Evolutionary conservation across 2,888 invertebrate species (phyloP), one percentile per base, ranked within the genome.

Genomic region (Sepioteuthis lessoniana): DNA sequence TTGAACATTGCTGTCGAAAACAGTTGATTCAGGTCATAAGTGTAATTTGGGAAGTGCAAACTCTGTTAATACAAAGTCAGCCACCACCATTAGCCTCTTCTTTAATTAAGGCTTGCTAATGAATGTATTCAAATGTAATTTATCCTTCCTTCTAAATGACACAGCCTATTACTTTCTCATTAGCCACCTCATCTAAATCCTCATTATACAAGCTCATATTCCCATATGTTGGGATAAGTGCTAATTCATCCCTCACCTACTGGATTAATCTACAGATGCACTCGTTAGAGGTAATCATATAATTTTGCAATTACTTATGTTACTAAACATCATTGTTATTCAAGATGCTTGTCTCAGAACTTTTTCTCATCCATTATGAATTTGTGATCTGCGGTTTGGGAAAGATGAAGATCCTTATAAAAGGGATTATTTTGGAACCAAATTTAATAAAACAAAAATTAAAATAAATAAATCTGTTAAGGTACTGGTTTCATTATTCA

Each of bases 121-220:
- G 76, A 76, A n/a, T 19, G n/a, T 76, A 76, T 76, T 76, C 76
- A 76, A 76, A 76, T 76, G 76, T n/a, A 76, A 76, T 76, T 76
- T 76, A 76, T 76, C n/a, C 19, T 76, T 76, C 76, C n/a, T n/a
- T 76, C 76, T 76, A 76, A 76, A n/a, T 35, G 76, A 76, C n/a
- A n/a, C 76, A 35, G n/a, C 76, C 76, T 76, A 76, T 76, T n/a
- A 76, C n/a, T 76, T 76, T 76, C 76, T 76, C 76, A 76, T 76
- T 76, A 76, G 76, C n/a, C 1, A n/a, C 76, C 76, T 76, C 19
- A 76, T 76, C n/a, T n/a, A n/a, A 76, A n/a, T 76, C 76, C 13
- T 76, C 76, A 76, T 16, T 35, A 76, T n/a, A 35, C n/a, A 76
- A 76, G n/a, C 76, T 16, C 35, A 10, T 16, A 35, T 76, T 35